Percentiles rank a stretch among this genome's conserved stretches.
Conservation (phyloP, 1,140 invertebrate genomes). For the Centruroides sculpturatus region DNA sequence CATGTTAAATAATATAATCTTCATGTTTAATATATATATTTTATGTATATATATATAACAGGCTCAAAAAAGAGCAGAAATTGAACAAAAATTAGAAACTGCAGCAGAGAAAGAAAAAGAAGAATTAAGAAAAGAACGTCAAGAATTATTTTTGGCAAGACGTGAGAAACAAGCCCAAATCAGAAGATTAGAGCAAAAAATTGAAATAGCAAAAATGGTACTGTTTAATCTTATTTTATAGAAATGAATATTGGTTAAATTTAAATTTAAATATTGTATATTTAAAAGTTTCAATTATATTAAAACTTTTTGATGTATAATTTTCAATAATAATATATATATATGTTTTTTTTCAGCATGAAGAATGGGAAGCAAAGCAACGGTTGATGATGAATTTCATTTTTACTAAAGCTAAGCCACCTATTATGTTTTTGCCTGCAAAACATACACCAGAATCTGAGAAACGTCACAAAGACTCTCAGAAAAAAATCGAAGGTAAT, state of each 20-base stretch:
- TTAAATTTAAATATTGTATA: too few species aligned
- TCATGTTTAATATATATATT: too few species aligned
- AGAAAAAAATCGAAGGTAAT: conserved; percentile 43
- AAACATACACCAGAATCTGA: conserved; percentile 42
- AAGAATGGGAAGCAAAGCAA: conserved; percentile 70
- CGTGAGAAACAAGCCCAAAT: conserved; percentile 79
- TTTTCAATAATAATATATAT: neutral
- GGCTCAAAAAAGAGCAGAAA: conserved; percentile 52
- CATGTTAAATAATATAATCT: too few species aligned
- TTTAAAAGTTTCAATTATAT: too few species aligned
- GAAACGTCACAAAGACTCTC: conserved; percentile 38
- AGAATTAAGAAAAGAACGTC: conserved; percentile 63
- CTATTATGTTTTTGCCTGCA: conserved; percentile 75
- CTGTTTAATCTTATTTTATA: conserved; percentile 9
- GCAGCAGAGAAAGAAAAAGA: conserved; percentile 75
- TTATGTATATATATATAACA: too few species aligned
- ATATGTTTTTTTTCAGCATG: conserved; percentile 42
- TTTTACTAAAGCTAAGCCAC: conserved; percentile 67
- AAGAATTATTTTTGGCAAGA: conserved; percentile 66
- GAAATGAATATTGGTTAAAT: too few species aligned
- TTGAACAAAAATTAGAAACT: conserved; percentile 86
- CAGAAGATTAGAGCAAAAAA: conserved; percentile 74
- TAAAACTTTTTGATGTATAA: too few species aligned
- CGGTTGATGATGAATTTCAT: conserved; percentile 66
- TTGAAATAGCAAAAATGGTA: conserved; percentile 70